Evolutionary conservation across 2,113 vertebrate species (phyloP).

Genomic region (Anguilla rostrata): DNA sequence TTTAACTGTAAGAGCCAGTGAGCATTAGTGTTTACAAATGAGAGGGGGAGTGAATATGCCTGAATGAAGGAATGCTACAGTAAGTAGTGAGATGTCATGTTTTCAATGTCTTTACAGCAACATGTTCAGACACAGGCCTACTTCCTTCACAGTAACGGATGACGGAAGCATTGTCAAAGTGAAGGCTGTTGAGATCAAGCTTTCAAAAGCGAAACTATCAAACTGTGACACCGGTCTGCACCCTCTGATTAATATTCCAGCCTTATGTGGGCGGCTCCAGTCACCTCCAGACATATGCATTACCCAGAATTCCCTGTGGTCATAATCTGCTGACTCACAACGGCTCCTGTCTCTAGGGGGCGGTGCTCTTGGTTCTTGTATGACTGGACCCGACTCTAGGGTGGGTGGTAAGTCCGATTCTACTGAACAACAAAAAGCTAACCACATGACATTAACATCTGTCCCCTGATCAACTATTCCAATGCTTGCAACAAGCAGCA

Average conservation of each 20-base stretch:
- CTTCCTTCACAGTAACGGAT: neutral
- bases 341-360: constrained; percentile 65
- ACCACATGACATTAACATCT: neutral
- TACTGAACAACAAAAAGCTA: neutral
- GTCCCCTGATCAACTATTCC: neutral
- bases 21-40: constrained; percentile 28
- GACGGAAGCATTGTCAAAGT: neutral
- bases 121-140: neutral
- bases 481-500: neutral
- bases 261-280: constrained; percentile 68
- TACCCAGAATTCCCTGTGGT: constrained; percentile 52
- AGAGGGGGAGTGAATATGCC: constrained; percentile 39
- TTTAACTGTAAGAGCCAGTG: constrained; percentile 23
- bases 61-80: neutral
- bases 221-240: neutral
- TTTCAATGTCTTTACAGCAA: neutral
- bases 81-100: neutral
- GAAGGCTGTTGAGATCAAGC: neutral
- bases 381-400: neutral
- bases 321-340: constrained; percentile 77
- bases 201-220: neutral
- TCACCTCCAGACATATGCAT: constrained; percentile 71
- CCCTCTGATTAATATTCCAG: constrained; percentile 67
- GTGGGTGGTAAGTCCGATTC: neutral
- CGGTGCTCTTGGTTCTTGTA: constrained; percentile 32